Evolutionary conservation across 2,888 invertebrate genomes (phyloP).

Genomic region (Drosophila nigricruria): DNA sequence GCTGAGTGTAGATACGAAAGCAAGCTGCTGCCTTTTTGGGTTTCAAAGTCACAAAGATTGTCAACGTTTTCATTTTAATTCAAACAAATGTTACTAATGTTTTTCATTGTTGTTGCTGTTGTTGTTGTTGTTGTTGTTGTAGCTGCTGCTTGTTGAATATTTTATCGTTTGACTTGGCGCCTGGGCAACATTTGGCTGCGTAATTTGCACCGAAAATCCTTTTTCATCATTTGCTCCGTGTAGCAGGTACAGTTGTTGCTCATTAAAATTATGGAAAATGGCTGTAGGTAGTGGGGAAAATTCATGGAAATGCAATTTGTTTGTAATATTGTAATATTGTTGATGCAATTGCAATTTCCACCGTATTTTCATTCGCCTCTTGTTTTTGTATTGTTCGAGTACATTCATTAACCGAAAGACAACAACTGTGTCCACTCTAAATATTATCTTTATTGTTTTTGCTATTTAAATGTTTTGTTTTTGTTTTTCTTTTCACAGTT

Average conservation of each 20-base stretch:
- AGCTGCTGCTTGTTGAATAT: constrained; percentile 76
- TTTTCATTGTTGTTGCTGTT: constrained; percentile 65
- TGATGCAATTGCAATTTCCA: constrained; percentile 57
- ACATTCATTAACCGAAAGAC: constrained; percentile 57
- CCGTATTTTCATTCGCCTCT: constrained; percentile 32
- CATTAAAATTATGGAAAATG: constrained; percentile 36
- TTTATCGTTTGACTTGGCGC: constrained; percentile 76
- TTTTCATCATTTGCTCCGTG: constrained; percentile 61
- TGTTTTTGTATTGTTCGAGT: not conserved
- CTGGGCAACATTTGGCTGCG: constrained; percentile 78
- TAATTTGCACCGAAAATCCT: constrained; percentile 67
- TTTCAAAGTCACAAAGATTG: constrained; percentile 77
- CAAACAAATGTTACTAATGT: constrained; percentile 79
- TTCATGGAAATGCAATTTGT: constrained; percentile 27
- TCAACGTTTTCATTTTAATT: constrained; percentile 82
- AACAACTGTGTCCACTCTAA: constrained; percentile 48
- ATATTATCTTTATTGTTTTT: constrained; percentile 63
- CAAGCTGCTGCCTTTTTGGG: constrained; percentile 59
- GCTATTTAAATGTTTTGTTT: constrained; percentile 26
- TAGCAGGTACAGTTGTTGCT: constrained; percentile 25
- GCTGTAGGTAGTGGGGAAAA: constrained; percentile 2
- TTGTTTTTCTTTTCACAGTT: constrained; percentile 26
- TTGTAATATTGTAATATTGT: constrained; percentile 18
- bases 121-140: constrained; percentile 29
- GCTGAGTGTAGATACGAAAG: constrained; percentile 9